Conservation (phyloP, 2,797 vertebrate species). For the Varecia variegata region DNA sequence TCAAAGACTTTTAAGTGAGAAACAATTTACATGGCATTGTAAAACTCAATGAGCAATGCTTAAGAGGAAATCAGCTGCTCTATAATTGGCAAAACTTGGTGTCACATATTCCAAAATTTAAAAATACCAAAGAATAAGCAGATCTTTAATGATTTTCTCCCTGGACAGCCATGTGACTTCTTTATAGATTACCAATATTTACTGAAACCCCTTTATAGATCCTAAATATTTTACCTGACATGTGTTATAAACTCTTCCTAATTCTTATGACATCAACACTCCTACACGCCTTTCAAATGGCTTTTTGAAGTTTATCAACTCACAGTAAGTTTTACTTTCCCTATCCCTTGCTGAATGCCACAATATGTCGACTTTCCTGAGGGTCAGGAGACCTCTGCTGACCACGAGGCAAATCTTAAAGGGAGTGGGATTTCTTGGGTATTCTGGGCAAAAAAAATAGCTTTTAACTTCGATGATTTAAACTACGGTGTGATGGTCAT, state of each 20-base stretch:
- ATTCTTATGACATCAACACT: not conserved
- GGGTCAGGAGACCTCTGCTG: not conserved
- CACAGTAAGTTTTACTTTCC: not conserved
- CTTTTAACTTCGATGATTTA: not conserved
- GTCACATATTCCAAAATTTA: not conserved
- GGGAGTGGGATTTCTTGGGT: not conserved
- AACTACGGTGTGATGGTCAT: not conserved
- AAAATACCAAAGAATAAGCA: not conserved
- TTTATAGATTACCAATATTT: not conserved
- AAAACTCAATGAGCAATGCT: not conserved
- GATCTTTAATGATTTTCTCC: not conserved
- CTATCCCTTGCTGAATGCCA: not conserved
- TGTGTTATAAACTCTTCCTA: not conserved
- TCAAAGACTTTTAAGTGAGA: slow-evolving; percentile 26
- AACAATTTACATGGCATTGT: not conserved
- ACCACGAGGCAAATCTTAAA: not conserved
- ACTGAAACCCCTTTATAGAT: not conserved
- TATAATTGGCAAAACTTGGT: not conserved
- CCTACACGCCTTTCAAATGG: not conserved
- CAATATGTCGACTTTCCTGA: not conserved
- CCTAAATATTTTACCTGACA: not conserved
- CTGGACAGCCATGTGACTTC: not conserved
- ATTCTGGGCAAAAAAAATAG: not conserved
- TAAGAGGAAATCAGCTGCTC: not conserved
- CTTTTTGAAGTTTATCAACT: not conserved